Conservation (phyloP, 2,113 vertebrate genomes). For the Pomatorhinus ruficollis region DNA sequence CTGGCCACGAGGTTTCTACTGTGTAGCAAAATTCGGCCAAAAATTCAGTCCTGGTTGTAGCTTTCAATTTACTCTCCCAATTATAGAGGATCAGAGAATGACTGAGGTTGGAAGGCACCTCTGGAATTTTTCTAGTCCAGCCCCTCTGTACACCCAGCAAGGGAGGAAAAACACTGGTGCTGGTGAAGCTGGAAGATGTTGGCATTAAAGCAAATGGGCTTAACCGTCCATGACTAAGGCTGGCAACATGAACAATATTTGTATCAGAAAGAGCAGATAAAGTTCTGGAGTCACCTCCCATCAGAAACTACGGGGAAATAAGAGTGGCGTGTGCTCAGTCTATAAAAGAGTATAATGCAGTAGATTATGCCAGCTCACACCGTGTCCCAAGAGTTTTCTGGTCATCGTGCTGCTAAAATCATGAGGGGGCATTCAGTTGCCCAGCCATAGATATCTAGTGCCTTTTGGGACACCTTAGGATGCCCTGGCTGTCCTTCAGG, state of each 20-base stretch:
- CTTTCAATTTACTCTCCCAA: background rate
- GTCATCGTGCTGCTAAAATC: background rate
- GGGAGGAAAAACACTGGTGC: background rate
- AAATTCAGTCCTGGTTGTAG: background rate
- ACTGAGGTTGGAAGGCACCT: background rate
- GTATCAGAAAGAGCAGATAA: background rate
- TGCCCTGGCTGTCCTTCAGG: background rate
- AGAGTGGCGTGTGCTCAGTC: background rate
- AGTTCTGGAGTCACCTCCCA: background rate
- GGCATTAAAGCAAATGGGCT: background rate
- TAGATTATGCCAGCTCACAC: background rate
- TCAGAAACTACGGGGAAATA: background rate
- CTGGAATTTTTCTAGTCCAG: background rate
- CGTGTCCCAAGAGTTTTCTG: background rate
- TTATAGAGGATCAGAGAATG: background rate
- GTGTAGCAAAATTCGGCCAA: background rate
- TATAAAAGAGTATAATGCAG: background rate
- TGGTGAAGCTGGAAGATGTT: background rate
- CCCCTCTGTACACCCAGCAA: background rate
- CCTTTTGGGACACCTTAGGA: background rate
- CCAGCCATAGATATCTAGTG: background rate
- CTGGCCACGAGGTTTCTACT: background rate
- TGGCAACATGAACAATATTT: background rate
- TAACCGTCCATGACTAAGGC: background rate
- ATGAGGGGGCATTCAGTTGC: background rate